Evolutionary conservation across 2,888 invertebrate genomes (phyloP).

Genomic region (Tholera decimalis): DNA sequence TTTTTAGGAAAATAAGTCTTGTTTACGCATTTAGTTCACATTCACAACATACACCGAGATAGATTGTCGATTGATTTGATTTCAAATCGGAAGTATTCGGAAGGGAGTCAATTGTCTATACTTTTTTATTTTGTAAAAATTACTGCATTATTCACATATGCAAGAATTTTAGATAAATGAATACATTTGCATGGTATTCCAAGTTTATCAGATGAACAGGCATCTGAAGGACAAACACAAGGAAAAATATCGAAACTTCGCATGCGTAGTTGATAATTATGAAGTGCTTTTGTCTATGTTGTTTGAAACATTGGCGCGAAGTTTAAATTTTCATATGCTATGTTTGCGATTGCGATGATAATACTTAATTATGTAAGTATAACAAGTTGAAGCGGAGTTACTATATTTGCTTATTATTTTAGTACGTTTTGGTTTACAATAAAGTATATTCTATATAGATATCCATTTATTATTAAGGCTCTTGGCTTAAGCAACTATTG

Average conservation of each 20-base stretch:
- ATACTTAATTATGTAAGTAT: no score
- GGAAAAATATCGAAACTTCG: constrained; percentile 31
- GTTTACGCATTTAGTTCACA: constrained; percentile 68
- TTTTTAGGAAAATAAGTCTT: constrained; percentile 55
- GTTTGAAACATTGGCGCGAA: constrained; percentile 28
- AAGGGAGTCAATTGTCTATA: constrained; percentile 60
- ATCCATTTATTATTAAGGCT: no score
- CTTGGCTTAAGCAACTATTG: no score
- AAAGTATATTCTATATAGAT: no score
- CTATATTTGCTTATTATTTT: no score
- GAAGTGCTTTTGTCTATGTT: constrained; percentile 50
- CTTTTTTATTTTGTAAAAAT: neutral
- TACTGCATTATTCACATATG: neutral
- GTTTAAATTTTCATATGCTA: constrained; percentile 12
- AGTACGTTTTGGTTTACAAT: no score
- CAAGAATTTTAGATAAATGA: neutral
- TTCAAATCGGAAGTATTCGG: constrained; percentile 50
- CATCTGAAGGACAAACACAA: constrained; percentile 23
- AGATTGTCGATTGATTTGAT: constrained; percentile 71
- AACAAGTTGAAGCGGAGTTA: no score
- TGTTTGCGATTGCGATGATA: no score
- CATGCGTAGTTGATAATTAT: constrained; percentile 23
- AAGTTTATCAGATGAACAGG: neutral
- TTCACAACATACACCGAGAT: constrained; percentile 42
- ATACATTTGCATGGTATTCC: neutral